Percentiles rank a stretch among this genome's conserved stretches.
These are phyloP conservation scores for Cerastis rubricosa DNA, from an alignment of 2,888 invertebrate genomes.

Conservation along the genomic window DNA sequence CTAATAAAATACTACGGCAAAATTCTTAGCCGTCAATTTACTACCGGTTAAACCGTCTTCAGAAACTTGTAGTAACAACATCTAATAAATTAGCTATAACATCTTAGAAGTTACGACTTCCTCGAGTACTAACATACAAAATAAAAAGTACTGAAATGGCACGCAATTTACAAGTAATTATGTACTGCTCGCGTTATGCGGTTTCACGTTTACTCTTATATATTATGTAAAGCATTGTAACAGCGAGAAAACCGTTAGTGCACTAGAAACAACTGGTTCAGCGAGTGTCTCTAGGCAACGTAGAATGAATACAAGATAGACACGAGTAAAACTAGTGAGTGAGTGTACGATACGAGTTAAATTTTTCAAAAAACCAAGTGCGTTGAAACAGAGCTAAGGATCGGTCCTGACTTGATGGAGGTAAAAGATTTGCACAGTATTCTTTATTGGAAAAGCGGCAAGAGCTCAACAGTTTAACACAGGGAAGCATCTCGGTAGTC, in stretches of 20 bases:
- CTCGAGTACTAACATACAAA: slow-evolving; percentile 36
- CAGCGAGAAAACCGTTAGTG: slow-evolving; percentile 68
- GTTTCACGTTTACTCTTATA: slow-evolving; percentile 69
- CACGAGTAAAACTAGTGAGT: too few relatives aligned
- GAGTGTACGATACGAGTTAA: too few relatives aligned
- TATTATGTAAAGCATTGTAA: slow-evolving; percentile 73
- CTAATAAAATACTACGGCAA: slow-evolving; percentile 25
- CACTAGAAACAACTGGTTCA: slow-evolving; percentile 53
- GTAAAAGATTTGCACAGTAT: neutral
- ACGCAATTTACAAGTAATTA: slow-evolving; percentile 48
- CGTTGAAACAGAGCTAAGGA: neutral
- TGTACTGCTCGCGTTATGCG: slow-evolving; percentile 43
- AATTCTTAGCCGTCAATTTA: slow-evolving; percentile 20
- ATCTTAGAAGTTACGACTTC: slow-evolving; percentile 44
- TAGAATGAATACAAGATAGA: slow-evolving; percentile 20
- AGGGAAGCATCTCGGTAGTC: too few relatives aligned
- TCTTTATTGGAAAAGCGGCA: neutral
- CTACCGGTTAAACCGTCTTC: slow-evolving; percentile 18
- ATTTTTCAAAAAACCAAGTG: neutral
- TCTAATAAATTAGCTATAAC: slow-evolving; percentile 44
- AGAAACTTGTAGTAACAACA: slow-evolving; percentile 14
- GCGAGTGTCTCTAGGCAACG: slow-evolving; percentile 23
- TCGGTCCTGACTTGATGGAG: neutral
- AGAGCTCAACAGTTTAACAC: neutral
- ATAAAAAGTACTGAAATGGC: slow-evolving; percentile 49